Base-by-base conservation (phyloP, 1,140 invertebrate genomes). In the Aphaenogaster rudis region DNA sequence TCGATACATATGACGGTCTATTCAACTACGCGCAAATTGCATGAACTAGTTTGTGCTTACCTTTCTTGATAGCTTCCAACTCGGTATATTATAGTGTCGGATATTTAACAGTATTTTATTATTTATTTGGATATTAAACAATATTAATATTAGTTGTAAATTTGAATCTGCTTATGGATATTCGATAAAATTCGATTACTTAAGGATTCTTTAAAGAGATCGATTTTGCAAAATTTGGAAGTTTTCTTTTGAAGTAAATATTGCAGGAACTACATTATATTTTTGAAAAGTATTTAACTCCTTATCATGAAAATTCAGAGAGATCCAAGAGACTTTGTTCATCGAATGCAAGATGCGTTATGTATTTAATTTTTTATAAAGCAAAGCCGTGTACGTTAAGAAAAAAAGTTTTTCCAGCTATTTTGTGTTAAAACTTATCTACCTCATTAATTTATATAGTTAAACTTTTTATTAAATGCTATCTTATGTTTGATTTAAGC, bases 11-110 rank as follows among this genome's bases (percentile, higher is more conserved):
- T 63, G 80, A 84, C 69, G 28, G 28, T 45, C 42, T n/a, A 61
- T 82, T 69, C 28, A 76, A 61, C 54, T 82, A 28, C 28, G 42
- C 17, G 67, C 67, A 82, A 82, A 82, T 72, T 82, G 15, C 67
- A 33, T 7, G 50, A 72, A 74, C 67, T 74, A 61, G 80, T 74
- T 84, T 50, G 28, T 28, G 13, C 67, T 57, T 69, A 66, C 6
- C 9, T 82, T 48, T 6, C 48, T 82, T 33, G 7, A 74, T 39
- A 72, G 52, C 21, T 48, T 54, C n/a, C 54, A 72, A 81, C 6
- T 71, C 28, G 13, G 8, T 39, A 50, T 6, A 28, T 28, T 52
- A 54, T 17, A 64, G 39, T 48, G 17, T 21, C n/a, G 9, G 7
- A 57, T 81, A 45, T 69, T 42, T 54, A 54, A 42, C 6, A 54